Percentiles rank a stretch among this genome's conserved stretches.
phyloP scores from a whole-genome alignment of 2,797 vertebrate species.

The Nyctalus aviator region DNA sequence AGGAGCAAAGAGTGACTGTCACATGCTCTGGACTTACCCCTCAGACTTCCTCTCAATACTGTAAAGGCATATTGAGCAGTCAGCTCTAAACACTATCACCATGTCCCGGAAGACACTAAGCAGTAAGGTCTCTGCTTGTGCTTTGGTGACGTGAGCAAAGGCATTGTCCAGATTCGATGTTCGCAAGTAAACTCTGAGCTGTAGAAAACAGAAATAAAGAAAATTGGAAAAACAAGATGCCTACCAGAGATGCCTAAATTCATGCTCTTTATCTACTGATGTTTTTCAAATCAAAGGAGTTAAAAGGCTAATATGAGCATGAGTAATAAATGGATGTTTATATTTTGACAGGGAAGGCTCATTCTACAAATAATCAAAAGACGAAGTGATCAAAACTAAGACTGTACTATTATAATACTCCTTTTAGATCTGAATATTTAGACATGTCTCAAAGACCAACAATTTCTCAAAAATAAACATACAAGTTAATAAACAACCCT shows the following conservation, averaged over 20 bases:
- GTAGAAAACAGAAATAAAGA: conserved; percentile 58
- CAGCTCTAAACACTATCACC: conserved; percentile 95
- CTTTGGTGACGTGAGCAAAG: conserved; percentile 95
- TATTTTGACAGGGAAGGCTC: conserved; percentile 16
- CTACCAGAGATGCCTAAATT: neutral
- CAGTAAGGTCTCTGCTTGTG: conserved; percentile 94
- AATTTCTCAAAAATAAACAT: conserved; percentile 28
- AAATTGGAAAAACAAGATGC: conserved; percentile 20
- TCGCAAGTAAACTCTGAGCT: conserved; percentile 95
- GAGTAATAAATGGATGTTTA: conserved; percentile 22
- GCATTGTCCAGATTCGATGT: conserved; percentile 97
- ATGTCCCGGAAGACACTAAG: conserved; percentile 98
- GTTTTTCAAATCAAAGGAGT: conserved; percentile 29
- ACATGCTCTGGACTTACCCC: conserved; percentile 88
- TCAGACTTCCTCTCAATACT: conserved; percentile 94
- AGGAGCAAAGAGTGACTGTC: conserved; percentile 29
- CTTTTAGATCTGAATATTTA: conserved; percentile 37
- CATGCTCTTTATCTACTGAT: neutral
- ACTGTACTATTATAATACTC: neutral
- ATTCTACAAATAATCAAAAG: conserved; percentile 43
- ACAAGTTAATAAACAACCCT: neutral
- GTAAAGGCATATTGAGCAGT: conserved; percentile 99
- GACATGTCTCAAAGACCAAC: neutral
- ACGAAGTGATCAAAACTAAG: conserved; percentile 30
- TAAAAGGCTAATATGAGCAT: neutral